A percentile compares a stretch with the other conserved stretches of the same genome.
phyloP scores from a whole-genome alignment of 2,888 invertebrate genomes.

The Calameuta filiformis region DNA sequence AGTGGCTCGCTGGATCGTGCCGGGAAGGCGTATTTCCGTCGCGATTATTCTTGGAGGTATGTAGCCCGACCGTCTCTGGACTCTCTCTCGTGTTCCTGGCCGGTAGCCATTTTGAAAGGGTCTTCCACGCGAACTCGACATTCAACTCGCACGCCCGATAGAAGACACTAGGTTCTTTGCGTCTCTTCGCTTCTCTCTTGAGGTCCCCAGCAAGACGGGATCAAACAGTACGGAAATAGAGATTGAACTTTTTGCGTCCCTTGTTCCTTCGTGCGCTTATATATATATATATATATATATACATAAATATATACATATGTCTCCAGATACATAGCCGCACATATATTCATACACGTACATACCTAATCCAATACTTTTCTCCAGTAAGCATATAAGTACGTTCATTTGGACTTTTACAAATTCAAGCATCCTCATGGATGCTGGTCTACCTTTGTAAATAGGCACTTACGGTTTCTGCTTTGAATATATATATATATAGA shows the following conservation, averaged over 20 bases:
- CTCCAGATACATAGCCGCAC: not conserved
- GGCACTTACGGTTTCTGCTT: not conserved
- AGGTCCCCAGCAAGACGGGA: slow-evolving; percentile 22
- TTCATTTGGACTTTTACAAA: not conserved
- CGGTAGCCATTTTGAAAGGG: not conserved
- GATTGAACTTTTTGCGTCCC: slow-evolving; percentile 20
- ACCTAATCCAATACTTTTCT: not conserved
- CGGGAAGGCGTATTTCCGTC: slow-evolving; percentile 46
- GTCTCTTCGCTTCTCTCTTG: not conserved
- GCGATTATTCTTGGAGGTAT: slow-evolving; percentile 53
- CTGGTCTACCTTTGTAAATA: not conserved
- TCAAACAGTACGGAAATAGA: slow-evolving; percentile 47
- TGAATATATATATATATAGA: not conserved
- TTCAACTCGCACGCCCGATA: not conserved
- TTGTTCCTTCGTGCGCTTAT: not conserved
- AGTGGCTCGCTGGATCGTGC: not conserved
- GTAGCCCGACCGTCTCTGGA: slow-evolving; percentile 26
- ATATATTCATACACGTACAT: not conserved
- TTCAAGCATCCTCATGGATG: not conserved
- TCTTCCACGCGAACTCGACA: slow-evolving; percentile 16
- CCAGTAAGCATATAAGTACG: not conserved
- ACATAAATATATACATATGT: too few species aligned
- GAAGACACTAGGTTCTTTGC: not conserved
- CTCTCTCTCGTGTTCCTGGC: not conserved
- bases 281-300: too few species aligned